These are phyloP conservation scores for Epinephelus fuscoguttatus DNA, from an alignment of 2,113 vertebrate genomes.

Conservation along the genomic window DNA sequence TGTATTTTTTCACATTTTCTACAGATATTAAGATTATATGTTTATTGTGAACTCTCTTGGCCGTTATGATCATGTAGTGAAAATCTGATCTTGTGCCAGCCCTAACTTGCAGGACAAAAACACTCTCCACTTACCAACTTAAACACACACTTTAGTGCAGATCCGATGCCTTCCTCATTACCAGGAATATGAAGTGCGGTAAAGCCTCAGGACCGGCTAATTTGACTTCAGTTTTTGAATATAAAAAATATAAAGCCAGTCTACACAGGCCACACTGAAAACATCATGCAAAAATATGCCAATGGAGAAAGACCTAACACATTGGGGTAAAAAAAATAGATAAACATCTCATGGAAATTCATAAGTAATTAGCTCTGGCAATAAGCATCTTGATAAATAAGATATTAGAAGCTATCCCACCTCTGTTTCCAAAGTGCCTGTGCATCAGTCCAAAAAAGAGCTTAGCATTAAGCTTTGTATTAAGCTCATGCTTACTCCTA, in stretches of 20 bases:
- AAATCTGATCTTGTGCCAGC: no score
- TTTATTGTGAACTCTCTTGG: no score
- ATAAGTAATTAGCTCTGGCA: neutral
- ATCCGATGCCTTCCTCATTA: slow-evolving; percentile 8
- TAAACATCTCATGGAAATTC: neutral
- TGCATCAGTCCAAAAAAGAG: neutral
- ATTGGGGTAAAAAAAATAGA: neutral
- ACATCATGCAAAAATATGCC: neutral
- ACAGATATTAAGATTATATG: no score
- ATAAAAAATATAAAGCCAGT: neutral
- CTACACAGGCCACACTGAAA: neutral
- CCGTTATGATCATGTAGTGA: no score
- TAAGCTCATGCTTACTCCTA: neutral
- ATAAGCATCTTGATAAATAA: neutral
- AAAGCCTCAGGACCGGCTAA: neutral
- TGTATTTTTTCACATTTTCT: no score
- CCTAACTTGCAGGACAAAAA: neutral
- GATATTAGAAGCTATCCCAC: neutral
- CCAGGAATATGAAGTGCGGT: neutral
- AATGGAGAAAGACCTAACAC: neutral
- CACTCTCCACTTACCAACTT: neutral
- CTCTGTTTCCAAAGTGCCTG: neutral
- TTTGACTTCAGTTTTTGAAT: neutral
- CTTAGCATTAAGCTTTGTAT: neutral
- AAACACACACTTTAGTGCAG: neutral